A percentile compares a stretch with the other conserved stretches of the same genome.
These are phyloP conservation scores for Nymphicus hollandicus DNA, from an alignment of 2,113 vertebrate genomes.

Conservation along the genomic window DNA sequence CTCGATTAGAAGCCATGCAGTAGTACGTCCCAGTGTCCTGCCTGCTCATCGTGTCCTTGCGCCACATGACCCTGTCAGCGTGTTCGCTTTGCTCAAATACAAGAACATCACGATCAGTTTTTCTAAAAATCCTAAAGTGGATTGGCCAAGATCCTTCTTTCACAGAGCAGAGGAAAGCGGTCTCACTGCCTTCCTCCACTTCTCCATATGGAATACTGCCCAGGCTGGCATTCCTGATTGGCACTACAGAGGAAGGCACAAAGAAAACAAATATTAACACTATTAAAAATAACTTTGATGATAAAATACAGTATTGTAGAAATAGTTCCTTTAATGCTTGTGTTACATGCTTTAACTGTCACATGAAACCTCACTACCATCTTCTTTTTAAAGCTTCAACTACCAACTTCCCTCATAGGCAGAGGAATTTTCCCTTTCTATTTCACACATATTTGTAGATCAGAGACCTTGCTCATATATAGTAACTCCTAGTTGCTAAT, in stretches of 20 bases:
- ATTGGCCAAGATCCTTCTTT: conserved; percentile 61
- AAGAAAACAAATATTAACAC: background rate
- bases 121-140: conserved; percentile 54
- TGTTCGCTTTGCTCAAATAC: background rate
- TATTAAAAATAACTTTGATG: background rate
- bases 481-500: background rate
- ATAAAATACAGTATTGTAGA: background rate
- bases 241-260: conserved; percentile 26
- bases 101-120: background rate
- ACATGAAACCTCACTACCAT: background rate
- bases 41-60: background rate
- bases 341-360: background rate
- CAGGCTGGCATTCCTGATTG: conserved; percentile 22
- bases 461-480: background rate
- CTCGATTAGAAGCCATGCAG: conserved; percentile 53
- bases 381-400: background rate
- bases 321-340: background rate
- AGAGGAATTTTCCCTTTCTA: background rate
- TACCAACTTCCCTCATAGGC: background rate
- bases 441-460: background rate
- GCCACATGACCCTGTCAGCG: background rate
- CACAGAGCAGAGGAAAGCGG: conserved; percentile 45
- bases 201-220: background rate
- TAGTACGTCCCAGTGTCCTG: conserved; percentile 56
- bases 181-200: conserved; percentile 48